A percentile compares a stretch with the other conserved stretches of the same genome.
Evolutionary conservation across 2,888 invertebrate genomes (phyloP).

Genomic region (Hybos culiciformis): DNA sequence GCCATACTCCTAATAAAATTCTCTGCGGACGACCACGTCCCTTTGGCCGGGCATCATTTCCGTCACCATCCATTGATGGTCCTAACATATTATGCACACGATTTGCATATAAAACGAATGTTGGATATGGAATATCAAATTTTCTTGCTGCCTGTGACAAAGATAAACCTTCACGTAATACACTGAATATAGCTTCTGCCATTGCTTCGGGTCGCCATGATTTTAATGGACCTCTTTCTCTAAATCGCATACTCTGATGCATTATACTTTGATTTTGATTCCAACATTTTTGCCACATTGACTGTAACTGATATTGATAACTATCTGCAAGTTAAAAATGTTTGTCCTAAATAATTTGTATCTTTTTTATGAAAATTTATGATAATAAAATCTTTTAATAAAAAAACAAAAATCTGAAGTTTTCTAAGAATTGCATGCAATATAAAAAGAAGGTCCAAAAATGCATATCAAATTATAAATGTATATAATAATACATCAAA

Average conservation of each 20-base stretch:
- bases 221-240: conserved; percentile 82
- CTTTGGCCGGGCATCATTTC: conserved; percentile 81
- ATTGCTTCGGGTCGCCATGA: conserved; percentile 91
- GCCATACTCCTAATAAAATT: conserved; percentile 83
- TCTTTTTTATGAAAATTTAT: too few species aligned
- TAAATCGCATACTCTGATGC: conserved; percentile 80
- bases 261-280: conserved; percentile 84
- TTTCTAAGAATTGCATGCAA: too few species aligned
- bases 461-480: too few species aligned
- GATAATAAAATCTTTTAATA: too few species aligned
- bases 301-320: conserved; percentile 89
- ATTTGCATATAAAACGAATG: conserved; percentile 85
- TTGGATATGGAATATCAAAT: conserved; percentile 90
- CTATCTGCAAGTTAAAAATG: conserved; percentile 52
- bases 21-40: conserved; percentile 83
- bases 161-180: conserved; percentile 77
- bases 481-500: too few species aligned
- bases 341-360: too few species aligned
- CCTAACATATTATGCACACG: conserved; percentile 89
- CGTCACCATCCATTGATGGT: conserved; percentile 82
- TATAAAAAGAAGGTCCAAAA: background rate
- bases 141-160: conserved; percentile 83
- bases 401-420: too few species aligned
- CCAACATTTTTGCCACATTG: conserved; percentile 95
- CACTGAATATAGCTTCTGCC: conserved; percentile 89